phyloP scores from a whole-genome alignment of 92 coral and sea anemone genomes.

The Epizoanthus ramosus region DNA sequence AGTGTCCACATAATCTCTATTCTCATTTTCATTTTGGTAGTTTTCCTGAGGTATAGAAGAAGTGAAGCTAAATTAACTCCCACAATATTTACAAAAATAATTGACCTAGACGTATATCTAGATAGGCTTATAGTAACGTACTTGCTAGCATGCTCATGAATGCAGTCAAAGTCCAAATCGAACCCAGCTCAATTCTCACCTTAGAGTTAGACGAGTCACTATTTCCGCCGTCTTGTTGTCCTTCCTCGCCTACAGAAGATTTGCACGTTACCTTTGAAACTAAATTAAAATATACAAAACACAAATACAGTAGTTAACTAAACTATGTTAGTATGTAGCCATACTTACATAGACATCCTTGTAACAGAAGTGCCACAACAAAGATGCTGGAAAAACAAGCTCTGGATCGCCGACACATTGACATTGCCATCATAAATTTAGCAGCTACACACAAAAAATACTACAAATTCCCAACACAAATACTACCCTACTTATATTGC shows the following conservation, averaged over 20 bases:
- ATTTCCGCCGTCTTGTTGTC: neutral
- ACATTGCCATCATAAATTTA: neutral
- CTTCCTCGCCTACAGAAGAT: conserved; percentile 18
- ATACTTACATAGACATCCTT: conserved; percentile 28
- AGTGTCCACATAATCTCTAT: neutral
- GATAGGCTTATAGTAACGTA: too few relatives aligned
- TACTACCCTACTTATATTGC: neutral
- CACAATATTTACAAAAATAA: neutral
- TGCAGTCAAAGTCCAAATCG: neutral
- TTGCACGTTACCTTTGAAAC: neutral
- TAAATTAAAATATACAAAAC: neutral
- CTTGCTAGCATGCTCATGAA: neutral
- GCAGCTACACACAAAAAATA: neutral
- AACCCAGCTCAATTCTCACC: neutral
- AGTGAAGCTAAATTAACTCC: neutral
- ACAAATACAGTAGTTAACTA: neutral
- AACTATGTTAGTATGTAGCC: neutral
- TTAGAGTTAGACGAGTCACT: neutral
- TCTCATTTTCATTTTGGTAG: neutral
- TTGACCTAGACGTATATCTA: neutral
- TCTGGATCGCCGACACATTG: neutral
- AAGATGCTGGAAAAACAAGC: neutral
- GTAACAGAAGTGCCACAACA: conserved; percentile 13
- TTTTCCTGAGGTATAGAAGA: too few relatives aligned
- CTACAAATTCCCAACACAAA: neutral